A percentile compares a stretch with the other conserved stretches of the same genome.
Evolutionary conservation across 1,140 invertebrate species (phyloP).

Genomic region (Brachionus calyciflorus): DNA sequence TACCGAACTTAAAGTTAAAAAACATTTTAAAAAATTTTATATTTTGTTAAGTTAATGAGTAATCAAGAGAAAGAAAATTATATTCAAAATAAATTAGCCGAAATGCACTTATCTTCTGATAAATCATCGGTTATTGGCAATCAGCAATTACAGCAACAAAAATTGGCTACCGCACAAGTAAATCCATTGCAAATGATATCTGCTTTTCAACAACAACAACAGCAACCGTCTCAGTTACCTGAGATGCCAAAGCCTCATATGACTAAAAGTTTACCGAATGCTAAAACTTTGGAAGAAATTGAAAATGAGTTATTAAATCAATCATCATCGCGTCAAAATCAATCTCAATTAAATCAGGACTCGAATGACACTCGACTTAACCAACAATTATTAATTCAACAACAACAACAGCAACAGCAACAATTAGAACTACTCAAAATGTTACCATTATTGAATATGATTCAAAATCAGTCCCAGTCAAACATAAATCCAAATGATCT

Average conservation of each 20-base stretch:
- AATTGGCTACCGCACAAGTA: not conserved
- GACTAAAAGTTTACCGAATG: conserved; percentile 35
- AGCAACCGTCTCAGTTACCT: not conserved
- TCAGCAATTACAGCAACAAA: not conserved
- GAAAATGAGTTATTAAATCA: conserved; percentile 39
- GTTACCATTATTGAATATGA: conserved; percentile 9
- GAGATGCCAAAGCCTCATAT: not conserved
- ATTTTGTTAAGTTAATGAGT: not conserved
- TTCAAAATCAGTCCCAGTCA: conserved; percentile 6
- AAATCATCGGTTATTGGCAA: not conserved
- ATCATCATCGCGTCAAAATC: not conserved
- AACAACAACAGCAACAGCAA: not conserved
- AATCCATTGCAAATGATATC: not conserved
- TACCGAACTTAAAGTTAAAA: not conserved
- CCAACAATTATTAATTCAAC: not conserved
- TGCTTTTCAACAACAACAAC: not conserved
- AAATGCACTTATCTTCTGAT: conserved; percentile 5
- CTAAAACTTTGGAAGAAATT: conserved; percentile 45
- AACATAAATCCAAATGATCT: not conserved
- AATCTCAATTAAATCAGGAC: not conserved
- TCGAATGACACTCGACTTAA: not conserved
- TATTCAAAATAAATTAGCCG: conserved; percentile 28
- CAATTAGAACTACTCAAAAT: conserved; percentile 27
- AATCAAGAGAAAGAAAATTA: conserved; percentile 18
- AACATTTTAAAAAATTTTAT: not conserved